These are phyloP conservation scores for Ammodytes marinus DNA, from an alignment of 2,113 vertebrate genomes.

Conservation along the genomic window DNA sequence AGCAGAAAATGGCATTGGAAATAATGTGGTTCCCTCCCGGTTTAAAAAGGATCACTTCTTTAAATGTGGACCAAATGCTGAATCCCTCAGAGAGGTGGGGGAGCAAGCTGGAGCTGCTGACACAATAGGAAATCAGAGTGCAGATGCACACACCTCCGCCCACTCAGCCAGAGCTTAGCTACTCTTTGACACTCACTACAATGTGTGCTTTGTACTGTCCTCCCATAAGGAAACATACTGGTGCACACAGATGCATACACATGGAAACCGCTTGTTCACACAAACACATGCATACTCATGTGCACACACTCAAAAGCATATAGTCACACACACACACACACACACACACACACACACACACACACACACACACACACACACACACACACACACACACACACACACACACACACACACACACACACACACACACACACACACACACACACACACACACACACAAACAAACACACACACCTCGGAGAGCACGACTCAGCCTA, in stretches of 20 bases:
- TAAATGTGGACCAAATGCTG: constrained; percentile 55
- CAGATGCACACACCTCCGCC: constrained; percentile 73
- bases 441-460: background rate
- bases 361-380: constrained; percentile 12
- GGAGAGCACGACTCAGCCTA: constrained; percentile 17
- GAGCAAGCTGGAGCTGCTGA: constrained; percentile 63
- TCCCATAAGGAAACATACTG: constrained; percentile 46
- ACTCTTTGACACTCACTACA: constrained; percentile 73
- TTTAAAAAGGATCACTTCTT: constrained; percentile 48
- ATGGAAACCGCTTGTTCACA: constrained; percentile 44
- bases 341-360: constrained; percentile 17
- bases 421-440: background rate
- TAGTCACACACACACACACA: background rate
- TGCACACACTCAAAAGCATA: no score
- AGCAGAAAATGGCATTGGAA: constrained; percentile 30
- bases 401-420: background rate
- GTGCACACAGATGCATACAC: constrained; percentile 39
- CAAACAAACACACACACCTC: constrained; percentile 20
- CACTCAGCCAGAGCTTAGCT: constrained; percentile 62
- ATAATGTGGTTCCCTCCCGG: constrained; percentile 43
- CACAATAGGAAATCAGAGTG: constrained; percentile 56
- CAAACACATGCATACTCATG: constrained; percentile 1
- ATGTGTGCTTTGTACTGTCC: constrained; percentile 75
- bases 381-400: background rate
- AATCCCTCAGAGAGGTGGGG: constrained; percentile 50